Evolutionary conservation across 2,113 vertebrate species (phyloP), one percentile per base, ranked within the genome.

Genomic region (Ammospiza caudacuta): DNA sequence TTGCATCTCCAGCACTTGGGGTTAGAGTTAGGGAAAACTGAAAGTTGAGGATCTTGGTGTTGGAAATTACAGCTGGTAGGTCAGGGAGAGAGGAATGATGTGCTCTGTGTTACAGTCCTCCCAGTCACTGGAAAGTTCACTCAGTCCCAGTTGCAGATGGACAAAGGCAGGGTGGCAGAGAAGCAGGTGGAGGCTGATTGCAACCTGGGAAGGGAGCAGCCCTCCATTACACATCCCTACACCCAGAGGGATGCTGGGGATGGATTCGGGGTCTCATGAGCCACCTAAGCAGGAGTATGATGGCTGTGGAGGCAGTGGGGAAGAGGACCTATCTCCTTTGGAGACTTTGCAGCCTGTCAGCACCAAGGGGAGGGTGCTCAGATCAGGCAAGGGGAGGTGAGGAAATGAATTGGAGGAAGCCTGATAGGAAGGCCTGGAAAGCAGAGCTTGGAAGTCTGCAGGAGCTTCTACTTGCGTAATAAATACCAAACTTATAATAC

Each of bases 221-320:
- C 10, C 37, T 57, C 35, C 11, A 7, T 33, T 20, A 77, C 24
- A 37, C 10, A 31, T 72, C 22, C 41, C 35, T 63, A 2, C 25
- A 31, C 12, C 31, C 66, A 12, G 41, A 31, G 18, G 9, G 49
- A 33, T 52, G 21, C 75, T 77, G 84, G 15, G 10, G 28, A 1
- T 6, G 49, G 39, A 37, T 24, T 15, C 28, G 52, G 55, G 2
- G 0, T 41, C 44, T 76, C 25, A 15, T 23, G 43, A 43, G 15
- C 23, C 11, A 35, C 68, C 27, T 37, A 52, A 67, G 35, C 4
- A 3, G 39, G 35, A 73, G 15, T 4, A 4, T 16, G 41, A 37
- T 3, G 11, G 9, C 37, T 55, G 44, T 0, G 2, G 28, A 62
- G 22, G 39, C 15, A 55, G 23, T 1, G 3, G 31, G 11, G 22